phyloP scores from a whole-genome alignment of 2,113 vertebrate species.

The Perca schrenkii region DNA sequence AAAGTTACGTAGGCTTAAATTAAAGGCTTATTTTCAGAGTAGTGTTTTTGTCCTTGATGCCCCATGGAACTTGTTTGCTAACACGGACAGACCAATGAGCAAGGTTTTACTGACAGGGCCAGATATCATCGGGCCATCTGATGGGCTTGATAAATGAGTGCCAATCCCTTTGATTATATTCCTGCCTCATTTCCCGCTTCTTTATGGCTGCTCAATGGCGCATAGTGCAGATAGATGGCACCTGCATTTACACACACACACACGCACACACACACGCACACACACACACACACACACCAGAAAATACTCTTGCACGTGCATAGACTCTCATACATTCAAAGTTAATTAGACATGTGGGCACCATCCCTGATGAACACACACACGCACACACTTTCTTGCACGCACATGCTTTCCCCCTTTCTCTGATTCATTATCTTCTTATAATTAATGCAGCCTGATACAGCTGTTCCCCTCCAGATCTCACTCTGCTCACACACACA shows the following conservation, averaged over 20 bases:
- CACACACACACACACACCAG: background rate
- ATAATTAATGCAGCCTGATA: conserved; percentile 73
- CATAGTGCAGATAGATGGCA: conserved; percentile 65
- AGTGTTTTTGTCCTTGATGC: conserved; percentile 19
- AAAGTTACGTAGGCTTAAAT: background rate
- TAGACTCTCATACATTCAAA: background rate
- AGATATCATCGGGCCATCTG: conserved; percentile 51
- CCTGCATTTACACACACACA: conserved; percentile 37
- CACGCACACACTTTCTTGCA: background rate
- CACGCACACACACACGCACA: background rate
- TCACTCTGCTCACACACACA: conserved; percentile 22
- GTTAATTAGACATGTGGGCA: conserved; percentile 15
- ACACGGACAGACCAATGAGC: conserved; percentile 12
- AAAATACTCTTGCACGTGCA: background rate
- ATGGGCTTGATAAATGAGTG: conserved; percentile 67
- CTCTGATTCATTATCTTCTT: conserved; percentile 73
- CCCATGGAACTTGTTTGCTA: background rate
- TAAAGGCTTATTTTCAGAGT: background rate
- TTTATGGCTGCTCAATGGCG: conserved; percentile 72
- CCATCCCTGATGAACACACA: conserved; percentile 12
- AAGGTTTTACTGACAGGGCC: conserved; percentile 27
- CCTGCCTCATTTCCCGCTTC: conserved; percentile 77
- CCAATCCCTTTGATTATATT: conserved; percentile 72
- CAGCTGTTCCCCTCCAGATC: conserved; percentile 68
- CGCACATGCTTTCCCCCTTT: conserved; percentile 19